phyloP scores from a whole-genome alignment of 2,888 invertebrate genomes.

The Caenorhabditis japonica region DNA sequence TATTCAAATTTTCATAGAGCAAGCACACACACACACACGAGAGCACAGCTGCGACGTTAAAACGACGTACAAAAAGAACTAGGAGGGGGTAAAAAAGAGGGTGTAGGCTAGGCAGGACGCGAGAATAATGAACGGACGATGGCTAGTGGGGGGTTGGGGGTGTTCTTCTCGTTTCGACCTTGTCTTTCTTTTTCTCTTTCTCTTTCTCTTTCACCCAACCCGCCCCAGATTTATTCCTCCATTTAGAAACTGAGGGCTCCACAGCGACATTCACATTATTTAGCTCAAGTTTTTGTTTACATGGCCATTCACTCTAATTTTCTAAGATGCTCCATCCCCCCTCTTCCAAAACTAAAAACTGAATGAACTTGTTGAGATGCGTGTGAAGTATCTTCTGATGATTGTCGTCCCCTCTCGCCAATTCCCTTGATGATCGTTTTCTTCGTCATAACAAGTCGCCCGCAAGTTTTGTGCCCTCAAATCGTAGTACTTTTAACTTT shows the following conservation, averaged over 20 bases:
- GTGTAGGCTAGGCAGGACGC: constrained; percentile 21
- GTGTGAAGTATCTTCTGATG: constrained; percentile 51
- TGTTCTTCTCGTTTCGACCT: constrained; percentile 30
- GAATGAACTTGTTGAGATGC: constrained; percentile 41
- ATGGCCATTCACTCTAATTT: too few species aligned
- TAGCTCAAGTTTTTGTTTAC: too few species aligned
- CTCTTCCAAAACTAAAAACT: constrained; percentile 9
- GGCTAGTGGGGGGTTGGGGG: too few species aligned
- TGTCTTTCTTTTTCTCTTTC: constrained; percentile 13
- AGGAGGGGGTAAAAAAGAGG: constrained; percentile 17
- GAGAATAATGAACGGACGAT: constrained; percentile 43
- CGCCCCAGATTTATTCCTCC: constrained; percentile 2
- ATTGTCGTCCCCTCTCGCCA: constrained; percentile 37
- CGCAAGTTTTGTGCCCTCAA: constrained; percentile 38
- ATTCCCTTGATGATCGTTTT: constrained; percentile 56
- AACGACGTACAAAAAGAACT: constrained; percentile 50
- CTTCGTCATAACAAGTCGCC: constrained; percentile 21
- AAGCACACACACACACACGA: constrained; percentile 2
- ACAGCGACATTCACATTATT: too few species aligned
- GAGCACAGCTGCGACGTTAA: constrained; percentile 42
- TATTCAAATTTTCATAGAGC: constrained; percentile 48
- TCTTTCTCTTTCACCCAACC: neutral
- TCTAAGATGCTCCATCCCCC: neutral
- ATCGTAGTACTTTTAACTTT: constrained; percentile 5
- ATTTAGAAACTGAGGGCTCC: too few species aligned